A percentile compares a stretch with the other conserved stretches of the same genome.
phyloP scores from a whole-genome alignment of 1,140 invertebrate species.

The Neelides sp. region DNA sequence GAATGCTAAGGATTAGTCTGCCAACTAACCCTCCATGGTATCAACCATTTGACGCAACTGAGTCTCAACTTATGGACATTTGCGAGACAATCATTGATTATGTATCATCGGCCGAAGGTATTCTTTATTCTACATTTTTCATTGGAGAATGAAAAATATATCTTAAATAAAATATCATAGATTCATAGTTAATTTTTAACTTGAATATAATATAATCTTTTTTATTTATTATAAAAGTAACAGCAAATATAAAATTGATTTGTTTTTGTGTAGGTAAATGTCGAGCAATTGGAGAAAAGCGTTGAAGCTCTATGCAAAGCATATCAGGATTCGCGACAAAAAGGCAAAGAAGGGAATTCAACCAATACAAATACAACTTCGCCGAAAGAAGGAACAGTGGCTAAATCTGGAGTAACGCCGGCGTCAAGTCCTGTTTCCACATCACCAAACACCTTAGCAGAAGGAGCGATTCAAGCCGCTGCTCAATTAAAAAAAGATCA shows the following conservation, averaged over 20 bases:
- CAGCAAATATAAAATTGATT: conserved; percentile 5
- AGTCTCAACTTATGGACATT: conserved; percentile 71
- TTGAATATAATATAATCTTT: not conserved
- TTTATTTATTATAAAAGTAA: conserved; percentile 16
- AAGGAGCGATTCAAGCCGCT: not conserved
- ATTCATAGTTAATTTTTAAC: not conserved
- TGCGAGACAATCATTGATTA: conserved; percentile 64
- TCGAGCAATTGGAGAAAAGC: conserved; percentile 58
- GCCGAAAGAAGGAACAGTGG: conserved; percentile 30
- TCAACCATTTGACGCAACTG: conserved; percentile 65
- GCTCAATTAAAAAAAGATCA: not conserved
- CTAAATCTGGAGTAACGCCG: conserved; percentile 41
- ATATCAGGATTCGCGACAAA: conserved; percentile 60
- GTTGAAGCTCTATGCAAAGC: conserved; percentile 59
- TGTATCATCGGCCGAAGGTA: conserved; percentile 71
- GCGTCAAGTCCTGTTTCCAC: conserved; percentile 28
- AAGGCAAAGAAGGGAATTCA: too few species aligned
- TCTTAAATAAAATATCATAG: not conserved
- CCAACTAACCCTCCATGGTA: conserved; percentile 84
- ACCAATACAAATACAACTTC: too few species aligned
- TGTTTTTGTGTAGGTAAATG: conserved; percentile 45
- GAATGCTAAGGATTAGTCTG: conserved; percentile 68
- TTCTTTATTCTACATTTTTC: conserved; percentile 24
- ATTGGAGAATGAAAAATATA: conserved; percentile 31
- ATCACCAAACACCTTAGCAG: not conserved